These are phyloP conservation scores for Carlito syrichta DNA, from an alignment of 2,113 vertebrate species.

Conservation along the genomic window DNA sequence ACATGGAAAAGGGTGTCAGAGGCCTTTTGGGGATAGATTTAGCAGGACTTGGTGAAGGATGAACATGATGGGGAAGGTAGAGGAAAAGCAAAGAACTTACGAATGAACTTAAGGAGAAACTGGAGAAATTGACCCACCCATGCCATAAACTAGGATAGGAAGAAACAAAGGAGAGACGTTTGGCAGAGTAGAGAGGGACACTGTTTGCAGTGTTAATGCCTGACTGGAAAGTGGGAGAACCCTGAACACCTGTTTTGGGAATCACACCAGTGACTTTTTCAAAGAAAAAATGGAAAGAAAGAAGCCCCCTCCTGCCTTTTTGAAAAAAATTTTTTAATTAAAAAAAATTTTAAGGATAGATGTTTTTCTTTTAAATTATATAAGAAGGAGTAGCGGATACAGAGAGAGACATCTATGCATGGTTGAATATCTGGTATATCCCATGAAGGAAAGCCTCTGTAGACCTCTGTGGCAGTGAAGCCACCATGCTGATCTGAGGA, in stretches of 20 bases:
- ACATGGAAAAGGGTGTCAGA: neutral
- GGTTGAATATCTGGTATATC: neutral
- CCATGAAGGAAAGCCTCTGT: neutral
- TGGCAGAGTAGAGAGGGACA: neutral
- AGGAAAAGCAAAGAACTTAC: neutral
- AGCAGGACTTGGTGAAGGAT: neutral
- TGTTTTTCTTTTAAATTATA: neutral
- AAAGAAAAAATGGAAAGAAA: no score
- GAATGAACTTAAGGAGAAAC: neutral
- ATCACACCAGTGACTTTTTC: neutral
- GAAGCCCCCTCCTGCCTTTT: no score
- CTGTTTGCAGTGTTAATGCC: neutral
- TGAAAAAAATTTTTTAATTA: no score
- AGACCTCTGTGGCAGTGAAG: neutral
- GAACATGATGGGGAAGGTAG: neutral
- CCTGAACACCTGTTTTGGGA: neutral
- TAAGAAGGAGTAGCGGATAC: neutral
- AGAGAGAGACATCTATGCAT: neutral
- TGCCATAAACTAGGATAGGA: neutral
- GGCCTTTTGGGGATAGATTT: neutral
- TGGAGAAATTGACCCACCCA: neutral
- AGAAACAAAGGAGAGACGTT: neutral
- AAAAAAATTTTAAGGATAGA: neutral
- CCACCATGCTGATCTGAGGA: accelerated
- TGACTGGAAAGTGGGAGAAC: neutral